phyloP scores from a whole-genome alignment of 2,888 invertebrate species.

The Phytoseiulus persimilis region DNA sequence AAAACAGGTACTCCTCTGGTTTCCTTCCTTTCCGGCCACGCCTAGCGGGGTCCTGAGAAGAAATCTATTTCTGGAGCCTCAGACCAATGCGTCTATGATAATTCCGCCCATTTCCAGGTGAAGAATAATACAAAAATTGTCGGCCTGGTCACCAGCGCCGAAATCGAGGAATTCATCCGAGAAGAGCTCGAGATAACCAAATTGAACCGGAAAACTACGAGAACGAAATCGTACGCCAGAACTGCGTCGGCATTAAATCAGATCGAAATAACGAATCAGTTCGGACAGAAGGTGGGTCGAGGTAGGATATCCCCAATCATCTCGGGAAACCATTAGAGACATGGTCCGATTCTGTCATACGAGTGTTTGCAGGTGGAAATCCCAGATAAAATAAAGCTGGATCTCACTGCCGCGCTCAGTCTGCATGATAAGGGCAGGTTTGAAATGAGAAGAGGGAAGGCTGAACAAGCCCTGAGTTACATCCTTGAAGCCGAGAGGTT shows the following conservation, averaged over 20 bases:
- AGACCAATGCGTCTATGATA: no score
- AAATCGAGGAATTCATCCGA: neutral
- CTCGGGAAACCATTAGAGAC: no score
- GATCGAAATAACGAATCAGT: conserved; percentile 15
- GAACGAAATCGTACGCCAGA: neutral
- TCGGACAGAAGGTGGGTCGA: conserved; percentile 8
- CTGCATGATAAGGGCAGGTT: neutral
- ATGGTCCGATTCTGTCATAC: no score
- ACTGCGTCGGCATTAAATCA: neutral
- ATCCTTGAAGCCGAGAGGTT: conserved; percentile 23
- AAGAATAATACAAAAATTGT: conserved; percentile 18
- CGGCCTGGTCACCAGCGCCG: neutral
- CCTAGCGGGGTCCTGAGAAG: no score
- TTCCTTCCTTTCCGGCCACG: neutral
- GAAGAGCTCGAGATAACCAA: neutral
- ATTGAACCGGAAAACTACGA: neutral
- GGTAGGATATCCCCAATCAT: no score
- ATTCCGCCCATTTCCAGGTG: neutral
- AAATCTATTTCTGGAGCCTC: no score
- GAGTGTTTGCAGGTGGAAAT: neutral
- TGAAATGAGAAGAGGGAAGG: neutral
- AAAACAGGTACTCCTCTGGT: neutral
- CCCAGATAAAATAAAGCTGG: neutral
- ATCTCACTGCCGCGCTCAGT: conserved; percentile 16
- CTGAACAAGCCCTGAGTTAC: conserved; percentile 1